A percentile compares a stretch with the other conserved stretches of the same genome.
Conservation (phyloP, 1,140 invertebrate genomes). For the Drepana arcuata region DNA sequence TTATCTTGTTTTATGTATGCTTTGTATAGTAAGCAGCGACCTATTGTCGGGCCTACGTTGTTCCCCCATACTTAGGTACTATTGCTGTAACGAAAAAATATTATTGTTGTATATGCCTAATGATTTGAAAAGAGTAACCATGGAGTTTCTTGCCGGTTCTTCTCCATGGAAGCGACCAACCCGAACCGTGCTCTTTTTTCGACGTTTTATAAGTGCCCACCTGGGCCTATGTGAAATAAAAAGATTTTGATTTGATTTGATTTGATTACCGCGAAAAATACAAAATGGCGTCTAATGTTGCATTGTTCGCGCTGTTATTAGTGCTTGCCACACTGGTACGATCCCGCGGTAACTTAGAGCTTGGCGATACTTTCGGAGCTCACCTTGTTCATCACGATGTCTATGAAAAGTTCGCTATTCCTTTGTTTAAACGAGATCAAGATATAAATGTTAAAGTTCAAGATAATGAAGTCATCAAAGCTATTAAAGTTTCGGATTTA, state of each 20-base stretch:
- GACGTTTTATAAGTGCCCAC: conserved; percentile 10
- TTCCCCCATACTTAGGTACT: no score
- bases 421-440: conserved; percentile 8
- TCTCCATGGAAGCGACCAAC: neutral
- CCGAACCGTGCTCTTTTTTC: no score
- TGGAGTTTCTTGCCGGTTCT: no score
- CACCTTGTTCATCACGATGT: conserved; percentile 12
- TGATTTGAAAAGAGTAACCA: no score
- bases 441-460: conserved; percentile 6
- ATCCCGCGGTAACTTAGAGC: conserved; percentile 5
- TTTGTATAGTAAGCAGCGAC: no score
- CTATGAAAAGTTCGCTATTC: conserved; percentile 9
- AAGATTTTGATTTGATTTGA: conserved; percentile 9
- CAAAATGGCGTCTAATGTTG: neutral
- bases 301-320: neutral
- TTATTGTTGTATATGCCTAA: no score
- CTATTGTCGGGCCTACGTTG: no score
- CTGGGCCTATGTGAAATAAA: neutral
- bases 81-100: no score
- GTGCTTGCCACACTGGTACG: neutral
- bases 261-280: conserved; percentile 8
- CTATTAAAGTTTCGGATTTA: conserved; percentile 15
- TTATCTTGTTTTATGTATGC: no score
- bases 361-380: conserved; percentile 3
- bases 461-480: conserved; percentile 7